A percentile compares a stretch with the other conserved stretches of the same genome.
Conservation (phyloP, 1,140 invertebrate genomes). For the Orius insidiosus region DNA sequence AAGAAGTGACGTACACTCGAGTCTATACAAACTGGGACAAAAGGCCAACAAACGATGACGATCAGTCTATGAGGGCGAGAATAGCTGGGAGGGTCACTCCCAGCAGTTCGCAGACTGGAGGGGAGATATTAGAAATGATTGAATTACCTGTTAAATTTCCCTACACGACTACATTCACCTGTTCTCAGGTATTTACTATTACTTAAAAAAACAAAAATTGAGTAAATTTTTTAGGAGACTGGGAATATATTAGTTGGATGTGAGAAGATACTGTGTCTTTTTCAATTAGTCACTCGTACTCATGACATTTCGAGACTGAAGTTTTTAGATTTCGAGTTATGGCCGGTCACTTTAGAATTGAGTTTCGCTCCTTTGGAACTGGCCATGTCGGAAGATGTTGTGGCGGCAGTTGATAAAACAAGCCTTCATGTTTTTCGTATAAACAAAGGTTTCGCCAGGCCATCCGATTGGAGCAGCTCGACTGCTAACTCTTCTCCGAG, state of each 20-base stretch:
- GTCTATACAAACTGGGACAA: slow-evolving; percentile 45
- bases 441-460: slow-evolving; percentile 19
- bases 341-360: slow-evolving; percentile 29
- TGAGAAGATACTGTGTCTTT: slow-evolving; percentile 33
- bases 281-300: slow-evolving; percentile 37
- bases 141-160: slow-evolving; percentile 38
- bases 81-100: slow-evolving; percentile 50
- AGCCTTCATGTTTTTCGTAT: slow-evolving; percentile 28
- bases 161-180: slow-evolving; percentile 36
- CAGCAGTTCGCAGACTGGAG: slow-evolving; percentile 24
- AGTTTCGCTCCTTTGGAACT: slow-evolving; percentile 32
- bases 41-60: slow-evolving; percentile 24
- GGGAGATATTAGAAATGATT: slow-evolving; percentile 40
- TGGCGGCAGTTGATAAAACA: slow-evolving; percentile 31
- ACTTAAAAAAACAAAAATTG: not conserved
- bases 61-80: slow-evolving; percentile 45
- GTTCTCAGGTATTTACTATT: slow-evolving; percentile 33
- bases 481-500: not conserved
- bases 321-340: slow-evolving; percentile 46
- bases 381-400: slow-evolving; percentile 38
- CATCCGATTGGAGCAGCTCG: slow-evolving; percentile 14
- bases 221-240: slow-evolving; percentile 28
- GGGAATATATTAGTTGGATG: slow-evolving; percentile 40
- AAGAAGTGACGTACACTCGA: slow-evolving; percentile 36
- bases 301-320: slow-evolving; percentile 42